Conservation (phyloP, 1,140 invertebrate genomes). For the Harpegnathos saltator region DNA sequence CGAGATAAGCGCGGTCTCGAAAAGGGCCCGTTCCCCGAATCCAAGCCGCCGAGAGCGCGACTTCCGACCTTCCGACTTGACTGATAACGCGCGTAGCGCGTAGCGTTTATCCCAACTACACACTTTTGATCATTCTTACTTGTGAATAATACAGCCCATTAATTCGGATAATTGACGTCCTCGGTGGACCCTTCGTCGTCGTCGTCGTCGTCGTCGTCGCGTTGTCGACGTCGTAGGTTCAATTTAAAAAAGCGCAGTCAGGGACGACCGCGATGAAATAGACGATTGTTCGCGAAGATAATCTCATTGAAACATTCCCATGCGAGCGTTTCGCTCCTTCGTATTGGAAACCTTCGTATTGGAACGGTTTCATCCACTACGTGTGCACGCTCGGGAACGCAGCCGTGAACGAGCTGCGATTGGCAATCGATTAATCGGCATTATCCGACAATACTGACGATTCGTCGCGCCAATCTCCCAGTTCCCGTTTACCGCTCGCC, state of each 20-base stretch:
- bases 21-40: constrained; percentile 43
- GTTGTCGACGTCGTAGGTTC: too few species aligned
- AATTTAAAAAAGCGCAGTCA: too few species aligned
- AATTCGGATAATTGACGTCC: too few species aligned
- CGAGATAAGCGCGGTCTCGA: constrained; percentile 66
- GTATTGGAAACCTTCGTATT: constrained; percentile 19
- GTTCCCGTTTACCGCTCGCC: constrained; percentile 64
- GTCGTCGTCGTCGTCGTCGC: too few species aligned
- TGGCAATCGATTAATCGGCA: constrained; percentile 70
- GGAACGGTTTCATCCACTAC: constrained; percentile 41
- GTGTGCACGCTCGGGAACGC: constrained; percentile 12
- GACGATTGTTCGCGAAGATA: constrained; percentile 27
- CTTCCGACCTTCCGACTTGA: constrained; percentile 34
- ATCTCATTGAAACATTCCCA: constrained; percentile 41
- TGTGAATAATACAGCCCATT: too few species aligned
- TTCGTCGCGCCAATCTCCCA: constrained; percentile 68
- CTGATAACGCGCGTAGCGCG: not conserved
- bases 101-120: too few species aligned
- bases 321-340: constrained; percentile 33
- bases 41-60: constrained; percentile 48
- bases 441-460: constrained; percentile 62
- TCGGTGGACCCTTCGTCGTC: too few species aligned
- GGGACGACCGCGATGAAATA: constrained; percentile 9
- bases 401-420: constrained; percentile 54
- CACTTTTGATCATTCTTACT: too few species aligned